Evolutionary conservation across 2,797 vertebrate species (phyloP).

Genomic region (Ispidina picta): DNA sequence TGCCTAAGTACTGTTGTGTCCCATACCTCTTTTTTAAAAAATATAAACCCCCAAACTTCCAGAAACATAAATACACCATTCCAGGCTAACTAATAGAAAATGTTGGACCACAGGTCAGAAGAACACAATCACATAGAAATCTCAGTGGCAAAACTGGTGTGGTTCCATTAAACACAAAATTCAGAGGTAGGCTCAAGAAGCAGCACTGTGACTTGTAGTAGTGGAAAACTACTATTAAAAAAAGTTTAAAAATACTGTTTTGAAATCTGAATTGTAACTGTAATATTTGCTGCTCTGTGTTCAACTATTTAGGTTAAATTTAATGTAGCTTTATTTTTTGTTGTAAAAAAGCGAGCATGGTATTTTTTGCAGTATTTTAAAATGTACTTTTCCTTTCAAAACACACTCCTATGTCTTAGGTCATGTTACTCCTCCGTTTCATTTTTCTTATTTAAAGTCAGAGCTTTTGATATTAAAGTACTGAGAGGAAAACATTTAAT

Average conservation of each 20-base stretch:
- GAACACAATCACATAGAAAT: not conserved
- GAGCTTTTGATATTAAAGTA: not conserved
- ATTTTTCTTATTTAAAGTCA: constrained; percentile 18
- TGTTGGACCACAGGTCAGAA: constrained; percentile 15
- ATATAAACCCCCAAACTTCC: not conserved
- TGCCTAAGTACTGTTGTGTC: constrained; percentile 32
- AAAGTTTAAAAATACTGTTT: not conserved
- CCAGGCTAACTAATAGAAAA: constrained; percentile 2
- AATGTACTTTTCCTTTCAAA: constrained; percentile 48
- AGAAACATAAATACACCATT: constrained; percentile 2
- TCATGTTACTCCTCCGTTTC: not conserved
- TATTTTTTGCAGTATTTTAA: constrained; percentile 32
- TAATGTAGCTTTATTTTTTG: not conserved
- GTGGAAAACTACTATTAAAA: constrained; percentile 33
- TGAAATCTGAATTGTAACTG: constrained; percentile 11
- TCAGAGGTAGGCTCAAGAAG: constrained; percentile 20
- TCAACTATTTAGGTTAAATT: constrained; percentile 29
- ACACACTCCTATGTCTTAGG: not conserved
- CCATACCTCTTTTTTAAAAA: not conserved
- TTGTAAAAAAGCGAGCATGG: not conserved
- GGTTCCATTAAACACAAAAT: not conserved
- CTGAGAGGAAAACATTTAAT: not conserved
- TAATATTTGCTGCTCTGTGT: constrained; percentile 51
- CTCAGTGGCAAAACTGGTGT: constrained; percentile 3
- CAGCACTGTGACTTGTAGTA: constrained; percentile 32